These are phyloP conservation scores for Bos indicus DNA, from an alignment of 2,113 vertebrate genomes.

Conservation along the genomic window DNA sequence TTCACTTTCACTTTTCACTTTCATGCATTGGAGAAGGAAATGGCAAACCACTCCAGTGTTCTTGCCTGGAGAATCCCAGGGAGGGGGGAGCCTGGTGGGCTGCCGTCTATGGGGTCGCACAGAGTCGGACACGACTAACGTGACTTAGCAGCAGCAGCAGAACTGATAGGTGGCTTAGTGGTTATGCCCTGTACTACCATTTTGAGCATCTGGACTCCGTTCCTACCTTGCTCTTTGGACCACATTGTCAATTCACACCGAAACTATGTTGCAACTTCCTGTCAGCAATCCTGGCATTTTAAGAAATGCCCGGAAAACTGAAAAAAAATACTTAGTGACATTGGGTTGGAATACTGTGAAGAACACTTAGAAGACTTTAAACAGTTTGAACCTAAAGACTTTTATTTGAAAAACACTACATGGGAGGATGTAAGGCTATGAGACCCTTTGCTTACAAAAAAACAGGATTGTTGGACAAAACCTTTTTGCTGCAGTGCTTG, in stretches of 20 bases:
- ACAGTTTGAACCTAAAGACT: constrained; percentile 96
- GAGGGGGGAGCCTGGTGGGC: no score
- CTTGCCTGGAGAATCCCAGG: no score
- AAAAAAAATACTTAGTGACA: constrained; percentile 98
- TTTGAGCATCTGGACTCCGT: no score
- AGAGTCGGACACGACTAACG: no score
- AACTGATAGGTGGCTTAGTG: no score
- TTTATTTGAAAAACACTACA: constrained; percentile 98
- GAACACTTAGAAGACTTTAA: constrained; percentile 98
- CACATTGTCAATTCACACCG: background rate
- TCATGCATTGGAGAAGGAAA: no score
- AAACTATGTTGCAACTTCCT: constrained; percentile 99
- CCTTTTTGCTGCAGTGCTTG: constrained; percentile 98
- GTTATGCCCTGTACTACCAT: no score
- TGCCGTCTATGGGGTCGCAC: no score
- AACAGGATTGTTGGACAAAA: constrained; percentile 98
- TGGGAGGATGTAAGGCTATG: constrained; percentile 99
- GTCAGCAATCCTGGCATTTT: constrained; percentile 99
- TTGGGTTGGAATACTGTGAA: constrained; percentile 98
- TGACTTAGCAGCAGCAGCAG: no score
- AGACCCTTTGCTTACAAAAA: constrained; percentile 97
- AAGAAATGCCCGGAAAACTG: constrained; percentile 98
- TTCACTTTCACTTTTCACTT: no score
- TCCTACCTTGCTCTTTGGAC: no score
- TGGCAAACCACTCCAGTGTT: no score